Evolutionary conservation across 2,888 invertebrate genomes (phyloP).

Genomic region (Lithophane semibrunnea): DNA sequence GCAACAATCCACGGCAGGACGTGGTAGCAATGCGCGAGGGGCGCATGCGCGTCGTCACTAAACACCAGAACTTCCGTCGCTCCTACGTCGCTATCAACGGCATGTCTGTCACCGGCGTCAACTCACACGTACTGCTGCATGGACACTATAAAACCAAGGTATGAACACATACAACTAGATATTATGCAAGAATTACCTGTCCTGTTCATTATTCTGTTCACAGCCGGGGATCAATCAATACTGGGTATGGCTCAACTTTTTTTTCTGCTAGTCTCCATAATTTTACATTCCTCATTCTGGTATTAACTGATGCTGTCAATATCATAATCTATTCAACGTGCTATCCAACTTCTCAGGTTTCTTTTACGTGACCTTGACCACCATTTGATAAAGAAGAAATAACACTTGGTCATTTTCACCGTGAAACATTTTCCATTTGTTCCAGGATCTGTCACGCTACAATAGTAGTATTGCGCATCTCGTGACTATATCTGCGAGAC

Average conservation of each 20-base stretch:
- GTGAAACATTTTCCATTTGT: slow-evolving; percentile 69
- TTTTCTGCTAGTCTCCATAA: neutral
- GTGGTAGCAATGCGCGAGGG: slow-evolving; percentile 87
- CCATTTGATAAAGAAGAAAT: neutral
- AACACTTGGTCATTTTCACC: slow-evolving; percentile 66
- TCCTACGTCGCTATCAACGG: slow-evolving; percentile 80
- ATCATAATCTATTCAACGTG: too few species aligned
- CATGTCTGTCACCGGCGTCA: slow-evolving; percentile 76
- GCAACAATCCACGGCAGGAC: slow-evolving; percentile 87
- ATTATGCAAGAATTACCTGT: neutral
- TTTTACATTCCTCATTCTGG: neutral
- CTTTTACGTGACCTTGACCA: too few species aligned
- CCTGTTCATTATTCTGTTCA: neutral
- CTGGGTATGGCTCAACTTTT: neutral
- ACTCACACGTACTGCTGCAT: slow-evolving; percentile 77
- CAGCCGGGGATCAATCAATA: neutral
- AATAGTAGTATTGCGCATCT: slow-evolving; percentile 78
- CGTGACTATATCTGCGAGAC: slow-evolving; percentile 78
- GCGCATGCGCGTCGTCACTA: slow-evolving; percentile 90
- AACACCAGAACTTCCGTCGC: slow-evolving; percentile 89
- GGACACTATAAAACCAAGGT: slow-evolving; percentile 76
- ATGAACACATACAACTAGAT: neutral
- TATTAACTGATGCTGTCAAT: too few species aligned
- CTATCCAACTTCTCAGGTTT: too few species aligned
- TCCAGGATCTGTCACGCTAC: slow-evolving; percentile 71